Evolutionary conservation across 2,888 invertebrate genomes (phyloP), one percentile per base, ranked within the genome.

Genomic region (Eucriotettix oculatus): DNA sequence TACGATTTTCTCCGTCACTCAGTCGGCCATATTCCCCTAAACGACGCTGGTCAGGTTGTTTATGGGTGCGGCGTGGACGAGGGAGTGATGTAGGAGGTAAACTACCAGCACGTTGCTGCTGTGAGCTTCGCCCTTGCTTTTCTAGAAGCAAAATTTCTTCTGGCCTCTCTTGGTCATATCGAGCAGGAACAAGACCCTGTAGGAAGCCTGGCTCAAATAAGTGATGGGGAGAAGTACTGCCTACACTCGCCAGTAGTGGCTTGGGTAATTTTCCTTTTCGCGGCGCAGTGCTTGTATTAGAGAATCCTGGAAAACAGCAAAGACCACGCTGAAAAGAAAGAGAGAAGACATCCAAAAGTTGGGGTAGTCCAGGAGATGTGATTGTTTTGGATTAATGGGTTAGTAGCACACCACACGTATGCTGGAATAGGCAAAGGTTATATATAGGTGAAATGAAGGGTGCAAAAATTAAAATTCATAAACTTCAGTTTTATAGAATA

Each of bases 251-350:
- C 83, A 84, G 73, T 81, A 85, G 71, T 82, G 84, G 80, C 76
- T 84, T 80, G 83, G 84, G 78, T 79, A 84, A 78, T 82, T 83
- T 83, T 80, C 83, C 82, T 80, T 84, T 82, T 83, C 84, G 77
- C 79, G 82, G 78, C 81, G 82, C 73, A 82, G 82, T 76, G 81
- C 84, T 78, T 81, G 83, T 79, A 83, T 84, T 80, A 83, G 84
- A 76, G 83, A 85, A 81, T 79, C 83, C 84, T 81, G 87, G 86
- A 83, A 88, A 87, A 80, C 87, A 88, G 83, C 88, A 88, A 70
- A 87, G 82, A 71, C 85, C 87, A 69, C 87, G 85, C 86, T 88
- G 82, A 80, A 83, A 80, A 76, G 76, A 78, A 75, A 77, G 76
- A 76, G 73, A 75, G 73, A 77, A 74, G 70, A 60, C 56, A 59